phyloP scores from a whole-genome alignment of 2,888 invertebrate genomes.

The Pseudococcus longispinus region DNA sequence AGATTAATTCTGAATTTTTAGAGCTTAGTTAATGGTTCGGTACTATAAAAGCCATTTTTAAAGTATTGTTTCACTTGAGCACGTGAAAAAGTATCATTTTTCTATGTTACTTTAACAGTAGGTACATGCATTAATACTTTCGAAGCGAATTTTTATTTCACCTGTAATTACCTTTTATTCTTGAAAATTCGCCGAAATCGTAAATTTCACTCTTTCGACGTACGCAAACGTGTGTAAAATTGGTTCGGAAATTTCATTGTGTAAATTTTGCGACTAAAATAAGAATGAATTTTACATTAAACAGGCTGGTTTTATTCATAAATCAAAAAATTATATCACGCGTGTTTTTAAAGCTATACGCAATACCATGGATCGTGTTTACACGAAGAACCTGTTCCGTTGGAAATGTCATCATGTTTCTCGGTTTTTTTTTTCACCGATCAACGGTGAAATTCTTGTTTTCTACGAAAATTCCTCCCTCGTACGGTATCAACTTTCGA shows the following conservation, averaged over 20 bases:
- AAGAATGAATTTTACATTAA: neutral
- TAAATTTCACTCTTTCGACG: too few relatives aligned
- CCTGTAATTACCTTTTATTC: too few relatives aligned
- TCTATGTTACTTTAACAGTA: neutral
- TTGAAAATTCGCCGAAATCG: too few relatives aligned
- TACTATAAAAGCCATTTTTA: neutral
- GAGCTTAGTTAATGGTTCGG: neutral
- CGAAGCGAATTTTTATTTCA: too few relatives aligned
- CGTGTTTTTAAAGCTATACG: neutral
- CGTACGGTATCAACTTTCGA: neutral
- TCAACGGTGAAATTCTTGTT: neutral
- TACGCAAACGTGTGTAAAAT: too few relatives aligned
- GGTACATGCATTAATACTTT: too few relatives aligned
- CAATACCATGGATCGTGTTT: neutral
- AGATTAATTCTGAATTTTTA: neutral
- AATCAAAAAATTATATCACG: neutral
- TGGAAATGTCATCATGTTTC: neutral
- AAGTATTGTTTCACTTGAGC: neutral
- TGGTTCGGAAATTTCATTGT: neutral
- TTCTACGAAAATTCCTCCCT: neutral
- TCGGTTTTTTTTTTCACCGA: neutral
- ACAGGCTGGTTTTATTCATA: neutral
- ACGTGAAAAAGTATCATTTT: neutral
- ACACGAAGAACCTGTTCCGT: neutral
- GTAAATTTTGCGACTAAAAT: neutral